A percentile compares a stretch with the other conserved stretches of the same genome.
Evolutionary conservation across 2,888 invertebrate species (phyloP).

Genomic region (Venusia cambrica): DNA sequence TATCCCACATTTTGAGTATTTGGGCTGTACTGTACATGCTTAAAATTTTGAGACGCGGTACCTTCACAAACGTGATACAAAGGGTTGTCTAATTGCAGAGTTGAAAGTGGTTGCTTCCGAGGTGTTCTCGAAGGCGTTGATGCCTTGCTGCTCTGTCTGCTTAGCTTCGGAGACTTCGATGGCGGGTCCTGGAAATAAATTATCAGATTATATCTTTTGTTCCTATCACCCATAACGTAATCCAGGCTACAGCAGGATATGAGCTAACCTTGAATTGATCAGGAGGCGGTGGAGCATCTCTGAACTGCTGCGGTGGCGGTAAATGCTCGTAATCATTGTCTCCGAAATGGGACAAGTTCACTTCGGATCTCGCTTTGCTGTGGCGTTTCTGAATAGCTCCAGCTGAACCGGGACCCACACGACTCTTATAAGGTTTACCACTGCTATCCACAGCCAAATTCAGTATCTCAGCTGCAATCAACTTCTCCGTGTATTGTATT

Average conservation of each 20-base stretch:
- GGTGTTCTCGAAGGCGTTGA: slow-evolving; percentile 71
- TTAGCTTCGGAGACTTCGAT: slow-evolving; percentile 64
- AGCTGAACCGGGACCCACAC: slow-evolving; percentile 39
- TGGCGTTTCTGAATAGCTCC: slow-evolving; percentile 57
- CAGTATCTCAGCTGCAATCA: slow-evolving; percentile 72
- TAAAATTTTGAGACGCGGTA: slow-evolving; percentile 28
- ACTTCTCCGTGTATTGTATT: slow-evolving; percentile 74
- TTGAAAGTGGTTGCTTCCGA: slow-evolving; percentile 59
- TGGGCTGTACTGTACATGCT: too few relatives aligned
- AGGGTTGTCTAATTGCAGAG: slow-evolving; percentile 84
- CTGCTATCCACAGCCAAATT: slow-evolving; percentile 63
- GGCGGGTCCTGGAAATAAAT: slow-evolving; percentile 62
- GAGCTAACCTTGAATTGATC: slow-evolving; percentile 82
- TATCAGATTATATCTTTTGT: slow-evolving; percentile 12
- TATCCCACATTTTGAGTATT: too few relatives aligned
- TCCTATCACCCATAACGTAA: too few relatives aligned
- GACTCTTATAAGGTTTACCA: slow-evolving; percentile 52
- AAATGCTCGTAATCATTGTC: slow-evolving; percentile 86
- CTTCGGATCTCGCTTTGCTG: slow-evolving; percentile 81
- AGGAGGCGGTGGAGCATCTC: slow-evolving; percentile 89
- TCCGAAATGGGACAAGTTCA: slow-evolving; percentile 79
- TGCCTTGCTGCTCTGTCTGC: slow-evolving; percentile 69
- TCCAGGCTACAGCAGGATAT: too few relatives aligned
- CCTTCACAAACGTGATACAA: slow-evolving; percentile 91
- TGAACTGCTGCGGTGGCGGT: slow-evolving; percentile 92